phyloP scores from a whole-genome alignment of 2,888 invertebrate genomes.

The Drosophila sordidula region DNA sequence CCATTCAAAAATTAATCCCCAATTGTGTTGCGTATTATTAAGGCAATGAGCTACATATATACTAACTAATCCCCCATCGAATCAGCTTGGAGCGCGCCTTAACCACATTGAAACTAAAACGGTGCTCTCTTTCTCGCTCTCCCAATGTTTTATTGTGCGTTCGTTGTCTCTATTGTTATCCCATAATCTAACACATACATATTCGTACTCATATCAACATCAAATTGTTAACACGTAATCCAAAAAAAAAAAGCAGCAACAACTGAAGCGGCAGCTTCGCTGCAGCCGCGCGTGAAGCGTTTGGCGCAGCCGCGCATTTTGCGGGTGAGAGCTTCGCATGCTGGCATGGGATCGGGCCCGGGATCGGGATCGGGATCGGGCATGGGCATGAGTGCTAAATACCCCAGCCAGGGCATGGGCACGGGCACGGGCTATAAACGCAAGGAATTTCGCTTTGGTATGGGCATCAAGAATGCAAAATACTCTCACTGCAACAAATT shows the following conservation, averaged over 20 bases:
- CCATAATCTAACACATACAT: conserved; percentile 2
- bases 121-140: conserved; percentile 35
- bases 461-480: conserved; percentile 84
- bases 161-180: conserved; percentile 37
- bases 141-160: conserved; percentile 6
- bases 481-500: not conserved
- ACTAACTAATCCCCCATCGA: conserved; percentile 19
- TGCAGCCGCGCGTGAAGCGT: conserved; percentile 84
- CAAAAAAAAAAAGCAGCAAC: conserved; percentile 28
- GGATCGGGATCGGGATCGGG: conserved; percentile 84
- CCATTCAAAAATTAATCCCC: not conserved
- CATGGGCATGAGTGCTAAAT: conserved; percentile 85
- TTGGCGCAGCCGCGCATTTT: conserved; percentile 87
- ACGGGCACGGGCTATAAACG: conserved; percentile 64
- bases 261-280: conserved; percentile 37
- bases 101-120: conserved; percentile 34
- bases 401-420: conserved; percentile 31
- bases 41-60: not conserved
- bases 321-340: conserved; percentile 86
- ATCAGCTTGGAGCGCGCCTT: conserved; percentile 26
- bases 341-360: conserved; percentile 81
- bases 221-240: not conserved
- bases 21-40: not conserved
- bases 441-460: conserved; percentile 87
- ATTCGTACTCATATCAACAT: conserved; percentile 12